These are phyloP conservation scores for Podotricha telesiphe DNA, from an alignment of 2,888 invertebrate species.

Conservation along the genomic window DNA sequence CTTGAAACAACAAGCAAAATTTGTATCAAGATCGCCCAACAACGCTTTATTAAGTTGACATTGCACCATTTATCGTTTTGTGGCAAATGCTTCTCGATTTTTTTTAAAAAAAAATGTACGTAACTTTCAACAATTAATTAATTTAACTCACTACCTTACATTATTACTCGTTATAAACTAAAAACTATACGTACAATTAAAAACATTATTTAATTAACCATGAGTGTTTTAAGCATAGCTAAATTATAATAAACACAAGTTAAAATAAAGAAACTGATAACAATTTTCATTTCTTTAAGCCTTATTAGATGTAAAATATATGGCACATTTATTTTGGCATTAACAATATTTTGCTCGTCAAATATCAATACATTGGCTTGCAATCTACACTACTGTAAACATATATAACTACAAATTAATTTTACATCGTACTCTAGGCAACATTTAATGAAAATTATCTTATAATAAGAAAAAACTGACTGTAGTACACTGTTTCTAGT, in stretches of 20 bases:
- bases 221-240: too few species aligned
- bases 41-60: not conserved
- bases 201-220: not conserved
- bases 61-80: not conserved
- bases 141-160: too few species aligned
- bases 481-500: not conserved
- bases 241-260: too few species aligned
- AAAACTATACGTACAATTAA: too few species aligned
- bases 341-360: not conserved
- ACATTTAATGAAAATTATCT: not conserved
- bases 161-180: too few species aligned
- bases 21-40: not conserved
- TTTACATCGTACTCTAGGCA: not conserved
- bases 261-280: not conserved
- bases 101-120: too few species aligned
- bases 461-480: not conserved
- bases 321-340: conserved; percentile 17
- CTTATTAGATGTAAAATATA: not conserved
- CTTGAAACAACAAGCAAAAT: not conserved
- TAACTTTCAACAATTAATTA: too few species aligned
- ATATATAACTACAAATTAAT: not conserved
- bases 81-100: not conserved
- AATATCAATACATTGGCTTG: not conserved
- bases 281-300: not conserved
- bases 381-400: not conserved